Evolutionary conservation across 2,113 vertebrate species (phyloP).

Genomic region (Capricornis sumatraensis): DNA sequence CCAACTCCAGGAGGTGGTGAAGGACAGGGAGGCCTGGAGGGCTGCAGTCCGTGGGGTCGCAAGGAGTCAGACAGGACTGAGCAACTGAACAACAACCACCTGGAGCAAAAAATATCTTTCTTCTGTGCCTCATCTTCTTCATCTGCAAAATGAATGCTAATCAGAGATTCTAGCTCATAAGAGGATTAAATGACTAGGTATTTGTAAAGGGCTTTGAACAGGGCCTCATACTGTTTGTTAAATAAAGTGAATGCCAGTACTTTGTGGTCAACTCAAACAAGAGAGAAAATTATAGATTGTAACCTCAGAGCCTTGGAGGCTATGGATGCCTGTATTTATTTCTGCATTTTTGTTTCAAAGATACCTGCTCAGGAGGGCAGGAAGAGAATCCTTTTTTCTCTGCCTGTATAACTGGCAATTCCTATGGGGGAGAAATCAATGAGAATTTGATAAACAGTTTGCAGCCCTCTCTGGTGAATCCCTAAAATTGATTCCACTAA

Average conservation of each 20-base stretch:
- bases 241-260: background rate
- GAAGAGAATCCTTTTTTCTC: conserved; percentile 48
- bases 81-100: accelerated
- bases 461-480: conserved; percentile 30
- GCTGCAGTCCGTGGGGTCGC: background rate
- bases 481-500: conserved; percentile 51
- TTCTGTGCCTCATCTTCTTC: background rate
- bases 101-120: background rate
- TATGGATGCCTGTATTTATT: background rate
- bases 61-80: background rate
- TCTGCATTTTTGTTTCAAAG: conserved; percentile 44
- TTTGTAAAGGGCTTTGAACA: background rate
- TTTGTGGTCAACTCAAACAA: background rate
- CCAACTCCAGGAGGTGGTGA: background rate
- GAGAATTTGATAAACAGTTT: conserved; percentile 52
- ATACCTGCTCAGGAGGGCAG: background rate
- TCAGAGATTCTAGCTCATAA: too few species aligned
- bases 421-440: conserved; percentile 39
- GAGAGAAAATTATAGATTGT: background rate
- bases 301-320: background rate
- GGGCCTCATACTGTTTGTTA: background rate
- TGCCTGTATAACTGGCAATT: background rate
- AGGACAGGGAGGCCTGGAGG: background rate
- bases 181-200: background rate
- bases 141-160: background rate